These are phyloP conservation scores for Conomelus anceps DNA, from an alignment of 2,888 invertebrate genomes.

Conservation along the genomic window DNA sequence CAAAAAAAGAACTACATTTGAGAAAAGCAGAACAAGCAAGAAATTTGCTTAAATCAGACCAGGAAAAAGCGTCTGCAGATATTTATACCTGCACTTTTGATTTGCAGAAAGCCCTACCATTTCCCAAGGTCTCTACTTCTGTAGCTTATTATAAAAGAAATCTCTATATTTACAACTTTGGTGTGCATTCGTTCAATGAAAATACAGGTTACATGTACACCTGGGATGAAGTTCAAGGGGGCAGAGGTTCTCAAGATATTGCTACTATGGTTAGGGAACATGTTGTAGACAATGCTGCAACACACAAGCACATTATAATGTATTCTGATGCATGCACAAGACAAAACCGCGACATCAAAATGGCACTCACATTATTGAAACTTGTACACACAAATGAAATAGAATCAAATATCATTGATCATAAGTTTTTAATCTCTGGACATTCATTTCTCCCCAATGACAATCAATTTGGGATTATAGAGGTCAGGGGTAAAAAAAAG, in stretches of 20 bases:
- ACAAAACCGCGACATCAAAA: constrained; percentile 23
- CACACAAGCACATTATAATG: constrained; percentile 18
- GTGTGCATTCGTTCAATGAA: constrained; percentile 36
- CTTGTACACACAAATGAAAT: neutral
- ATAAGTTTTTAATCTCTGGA: too few species aligned
- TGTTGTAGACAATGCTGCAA: constrained; percentile 9
- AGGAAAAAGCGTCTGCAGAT: neutral
- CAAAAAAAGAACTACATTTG: constrained; percentile 3
- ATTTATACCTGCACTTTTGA: neutral
- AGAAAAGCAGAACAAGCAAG: constrained; percentile 2
- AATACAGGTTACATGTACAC: constrained; percentile 36
- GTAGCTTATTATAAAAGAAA: neutral
- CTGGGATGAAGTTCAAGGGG: constrained; percentile 36
- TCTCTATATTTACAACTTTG: constrained; percentile 32
- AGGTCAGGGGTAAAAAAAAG: too few species aligned
- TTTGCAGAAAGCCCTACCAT: neutral
- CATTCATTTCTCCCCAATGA: neutral
- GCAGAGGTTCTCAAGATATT: constrained; percentile 23
- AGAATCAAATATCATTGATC: neutral
- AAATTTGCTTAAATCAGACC: neutral
- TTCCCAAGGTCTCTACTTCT: neutral
- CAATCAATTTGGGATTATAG: neutral
- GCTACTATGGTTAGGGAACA: constrained; percentile 15
- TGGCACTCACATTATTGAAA: neutral
- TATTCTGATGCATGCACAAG: constrained; percentile 18